Percentiles rank a stretch among this genome's conserved stretches.
Evolutionary conservation across 2,888 invertebrate genomes (phyloP).

Genomic region (Chloromyia formosa): DNA sequence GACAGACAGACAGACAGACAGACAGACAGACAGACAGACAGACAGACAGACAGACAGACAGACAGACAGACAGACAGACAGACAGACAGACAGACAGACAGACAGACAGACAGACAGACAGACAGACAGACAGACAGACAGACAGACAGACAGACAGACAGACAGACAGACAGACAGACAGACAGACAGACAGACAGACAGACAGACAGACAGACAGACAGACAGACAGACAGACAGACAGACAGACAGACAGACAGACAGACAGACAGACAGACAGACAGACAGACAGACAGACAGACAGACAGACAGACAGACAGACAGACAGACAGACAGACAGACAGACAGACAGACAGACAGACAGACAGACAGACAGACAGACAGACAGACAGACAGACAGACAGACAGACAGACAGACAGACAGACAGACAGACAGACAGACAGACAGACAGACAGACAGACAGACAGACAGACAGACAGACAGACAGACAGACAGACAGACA

Average conservation of each 20-base stretch:
- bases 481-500: neutral
- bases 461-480: neutral
- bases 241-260: neutral
- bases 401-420: neutral
- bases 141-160: constrained; percentile 1
- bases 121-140: neutral
- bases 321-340: neutral
- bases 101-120: constrained; percentile 11
- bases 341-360: neutral
- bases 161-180: neutral
- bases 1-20: too few species aligned
- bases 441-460: neutral
- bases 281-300: neutral
- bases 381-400: neutral
- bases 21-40: too few species aligned
- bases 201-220: neutral
- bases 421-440: neutral
- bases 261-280: neutral
- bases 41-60: too few species aligned
- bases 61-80: too few species aligned
- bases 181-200: neutral
- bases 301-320: neutral
- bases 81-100: too few species aligned
- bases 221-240: neutral
- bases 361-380: neutral